These are phyloP conservation scores for Tetramorium parvispinum DNA, from an alignment of 1,140 invertebrate genomes.

Conservation along the genomic window DNA sequence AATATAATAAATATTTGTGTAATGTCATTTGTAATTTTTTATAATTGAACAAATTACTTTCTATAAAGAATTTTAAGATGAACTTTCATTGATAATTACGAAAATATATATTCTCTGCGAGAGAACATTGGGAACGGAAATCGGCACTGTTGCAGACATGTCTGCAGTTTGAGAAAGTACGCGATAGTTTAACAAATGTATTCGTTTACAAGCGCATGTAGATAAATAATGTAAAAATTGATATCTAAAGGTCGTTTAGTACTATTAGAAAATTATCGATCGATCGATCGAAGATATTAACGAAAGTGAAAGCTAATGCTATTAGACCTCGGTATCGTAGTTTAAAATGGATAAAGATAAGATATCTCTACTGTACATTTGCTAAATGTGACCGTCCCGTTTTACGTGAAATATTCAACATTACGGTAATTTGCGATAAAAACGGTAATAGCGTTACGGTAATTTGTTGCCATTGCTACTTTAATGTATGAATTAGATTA, in stretches of 20 bases:
- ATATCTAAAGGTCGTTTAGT: neutral
- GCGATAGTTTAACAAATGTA: neutral
- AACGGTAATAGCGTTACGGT: neutral
- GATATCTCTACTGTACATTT: constrained; percentile 12
- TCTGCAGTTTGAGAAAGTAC: neutral
- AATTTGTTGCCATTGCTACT: neutral
- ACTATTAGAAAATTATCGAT: neutral
- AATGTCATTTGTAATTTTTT: neutral
- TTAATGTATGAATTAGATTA: neutral
- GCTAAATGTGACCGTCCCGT: neutral
- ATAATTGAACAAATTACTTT: neutral
- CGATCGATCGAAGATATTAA: constrained; percentile 13
- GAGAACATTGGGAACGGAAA: neutral
- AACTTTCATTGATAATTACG: neutral
- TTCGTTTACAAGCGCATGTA: neutral
- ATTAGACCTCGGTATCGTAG: neutral
- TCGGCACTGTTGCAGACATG: neutral
- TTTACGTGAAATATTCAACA: neutral
- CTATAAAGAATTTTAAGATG: neutral
- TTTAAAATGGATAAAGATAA: constrained; percentile 43
- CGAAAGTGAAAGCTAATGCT: constrained; percentile 29
- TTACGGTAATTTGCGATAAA: constrained; percentile 25
- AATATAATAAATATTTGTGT: neutral
- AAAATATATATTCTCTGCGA: neutral
- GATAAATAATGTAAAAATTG: constrained; percentile 27